Conservation (phyloP, 2,113 vertebrate species). For the Sander lucioperca region DNA sequence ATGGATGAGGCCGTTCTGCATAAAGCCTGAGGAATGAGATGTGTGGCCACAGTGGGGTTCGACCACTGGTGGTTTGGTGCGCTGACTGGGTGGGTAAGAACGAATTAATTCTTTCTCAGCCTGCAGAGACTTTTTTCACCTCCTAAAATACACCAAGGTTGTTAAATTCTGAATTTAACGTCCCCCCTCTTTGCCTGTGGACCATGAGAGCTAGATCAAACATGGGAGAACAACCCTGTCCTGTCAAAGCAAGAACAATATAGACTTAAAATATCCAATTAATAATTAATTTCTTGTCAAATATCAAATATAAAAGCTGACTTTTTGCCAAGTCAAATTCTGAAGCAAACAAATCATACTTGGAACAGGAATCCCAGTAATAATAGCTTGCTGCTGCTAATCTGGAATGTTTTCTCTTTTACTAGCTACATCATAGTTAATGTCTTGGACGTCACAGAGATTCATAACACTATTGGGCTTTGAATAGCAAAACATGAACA, state of each 20-base stretch:
- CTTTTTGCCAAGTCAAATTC: constrained; percentile 40
- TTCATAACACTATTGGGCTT: constrained; percentile 68
- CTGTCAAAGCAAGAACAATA: constrained; percentile 29
- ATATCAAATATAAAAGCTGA: constrained; percentile 33
- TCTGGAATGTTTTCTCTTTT: constrained; percentile 58
- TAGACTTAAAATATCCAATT: constrained; percentile 30
- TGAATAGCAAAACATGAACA: constrained; percentile 70
- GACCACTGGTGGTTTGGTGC: constrained; percentile 69
- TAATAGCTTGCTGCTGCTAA: constrained; percentile 46
- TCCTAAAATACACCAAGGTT: constrained; percentile 62
- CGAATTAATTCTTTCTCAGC: constrained; percentile 55
- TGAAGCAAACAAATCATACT: constrained; percentile 51
- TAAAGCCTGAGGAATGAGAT: constrained; percentile 63
- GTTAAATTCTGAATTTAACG: constrained; percentile 48
- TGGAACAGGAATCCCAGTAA: constrained; percentile 54
- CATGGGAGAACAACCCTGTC: constrained; percentile 11
- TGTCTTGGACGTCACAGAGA: constrained; percentile 61
- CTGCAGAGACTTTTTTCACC: constrained; percentile 54
- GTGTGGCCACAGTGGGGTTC: constrained; percentile 68
- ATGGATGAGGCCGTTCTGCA: constrained; percentile 58
- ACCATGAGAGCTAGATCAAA: constrained; percentile 12
- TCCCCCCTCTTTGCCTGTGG: constrained; percentile 16
- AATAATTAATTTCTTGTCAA: constrained; percentile 42
- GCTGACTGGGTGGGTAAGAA: constrained; percentile 58
- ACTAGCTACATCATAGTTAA: constrained; percentile 32